Conservation (phyloP, 2,113 vertebrate species). For the Mungos mungo region DNA sequence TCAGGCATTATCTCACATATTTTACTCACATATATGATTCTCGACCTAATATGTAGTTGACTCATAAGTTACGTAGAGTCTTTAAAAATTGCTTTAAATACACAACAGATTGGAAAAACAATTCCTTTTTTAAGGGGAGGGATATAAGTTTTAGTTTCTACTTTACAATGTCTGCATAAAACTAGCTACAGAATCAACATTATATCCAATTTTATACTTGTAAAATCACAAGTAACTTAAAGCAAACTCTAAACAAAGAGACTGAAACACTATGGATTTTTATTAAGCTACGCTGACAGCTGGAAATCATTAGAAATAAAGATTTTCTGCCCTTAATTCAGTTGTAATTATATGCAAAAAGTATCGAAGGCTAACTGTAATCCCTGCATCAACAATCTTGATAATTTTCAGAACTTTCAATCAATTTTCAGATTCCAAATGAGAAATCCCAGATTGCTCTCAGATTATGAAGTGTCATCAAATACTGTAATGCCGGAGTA, state of each 20-base stretch:
- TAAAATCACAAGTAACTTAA: background rate
- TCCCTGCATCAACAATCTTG: background rate
- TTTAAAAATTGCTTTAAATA: conserved; percentile 14
- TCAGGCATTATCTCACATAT: conserved; percentile 26
- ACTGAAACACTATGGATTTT: background rate
- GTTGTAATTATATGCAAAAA: background rate
- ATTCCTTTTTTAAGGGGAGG: background rate
- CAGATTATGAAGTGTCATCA: background rate
- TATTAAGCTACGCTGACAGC: background rate
- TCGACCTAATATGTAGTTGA: background rate
- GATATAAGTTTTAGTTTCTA: background rate
- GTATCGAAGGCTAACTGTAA: conserved; percentile 3
- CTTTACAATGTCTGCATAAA: background rate
- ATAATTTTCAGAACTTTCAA: conserved; percentile 18
- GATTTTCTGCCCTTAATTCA: conserved; percentile 15
- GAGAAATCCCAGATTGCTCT: background rate
- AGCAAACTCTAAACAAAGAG: conserved; percentile 20
- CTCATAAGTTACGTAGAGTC: background rate
- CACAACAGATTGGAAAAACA: background rate
- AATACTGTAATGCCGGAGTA: background rate
- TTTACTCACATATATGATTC: conserved; percentile 8
- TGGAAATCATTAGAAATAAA: conserved; percentile 5
- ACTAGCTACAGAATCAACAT: background rate
- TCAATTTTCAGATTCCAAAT: conserved; percentile 11
- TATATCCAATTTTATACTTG: background rate